phyloP scores from a whole-genome alignment of 2,888 invertebrate genomes.

The Steinernema carpocapsae region DNA sequence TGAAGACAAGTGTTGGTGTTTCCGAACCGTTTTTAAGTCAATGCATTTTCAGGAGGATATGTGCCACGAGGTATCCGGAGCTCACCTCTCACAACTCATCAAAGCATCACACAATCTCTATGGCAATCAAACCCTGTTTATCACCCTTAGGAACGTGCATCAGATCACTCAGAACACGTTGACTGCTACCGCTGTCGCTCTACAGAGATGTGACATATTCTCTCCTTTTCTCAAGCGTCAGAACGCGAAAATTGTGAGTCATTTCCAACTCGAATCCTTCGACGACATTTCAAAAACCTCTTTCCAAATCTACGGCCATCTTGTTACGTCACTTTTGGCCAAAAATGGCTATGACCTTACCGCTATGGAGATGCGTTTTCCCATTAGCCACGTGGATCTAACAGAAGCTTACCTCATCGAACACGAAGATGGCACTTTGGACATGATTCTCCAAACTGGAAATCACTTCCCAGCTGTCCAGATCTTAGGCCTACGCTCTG shows the following conservation, averaged over 20 bases:
- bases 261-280: not conserved
- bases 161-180: not conserved
- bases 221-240: not conserved
- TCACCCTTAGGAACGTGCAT: not conserved
- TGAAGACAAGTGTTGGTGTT: not conserved
- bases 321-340: not conserved
- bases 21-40: not conserved
- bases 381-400: not conserved
- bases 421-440: not conserved
- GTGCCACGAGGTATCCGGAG: not conserved
- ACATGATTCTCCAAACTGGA: not conserved
- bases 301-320: not conserved
- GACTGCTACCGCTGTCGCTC: not conserved
- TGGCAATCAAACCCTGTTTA: constrained; percentile 3
- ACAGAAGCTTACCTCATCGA: not conserved
- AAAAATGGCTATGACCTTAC: not conserved
- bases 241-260: not conserved
- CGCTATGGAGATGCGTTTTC: constrained; percentile 3
- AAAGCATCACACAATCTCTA: not conserved
- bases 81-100: not conserved
- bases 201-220: not conserved
- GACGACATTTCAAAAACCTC: not conserved
- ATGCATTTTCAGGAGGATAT: constrained; percentile 16
- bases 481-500: not conserved
- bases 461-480: not conserved